Base-by-base conservation (phyloP, 2,113 vertebrate species). In the Ceyx margarethae region DNA sequence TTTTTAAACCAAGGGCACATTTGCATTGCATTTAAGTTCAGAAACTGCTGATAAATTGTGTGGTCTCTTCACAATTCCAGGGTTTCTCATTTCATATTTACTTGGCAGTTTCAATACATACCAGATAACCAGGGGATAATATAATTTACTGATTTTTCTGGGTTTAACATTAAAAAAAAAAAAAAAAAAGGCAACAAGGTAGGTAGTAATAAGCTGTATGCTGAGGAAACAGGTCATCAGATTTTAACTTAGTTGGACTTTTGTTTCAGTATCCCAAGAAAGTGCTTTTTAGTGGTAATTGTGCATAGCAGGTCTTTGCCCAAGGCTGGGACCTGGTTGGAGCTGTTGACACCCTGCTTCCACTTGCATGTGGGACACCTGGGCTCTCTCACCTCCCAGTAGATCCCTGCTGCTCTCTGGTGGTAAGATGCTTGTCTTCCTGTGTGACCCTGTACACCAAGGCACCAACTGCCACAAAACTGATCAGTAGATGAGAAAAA, bases 341-440 rank as follows among this genome's bases (percentile, higher is more conserved):
- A 51, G 29, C 7, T 66, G n/a, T 16, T 80, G 80, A 33, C 18
- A 46, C 33, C 31, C 45, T 77, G 54, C 54, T 73, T 21, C 21
- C 3, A 1, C 28, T 37, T 56, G 43, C 57, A n/a, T 1, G 0
- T 28, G 31, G 9, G 35, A 7, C 31, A 11, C 19, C 2, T 14
- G 28, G 12, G 13, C 51, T 84, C 35, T 51, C 61, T 81, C 76
- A 54, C 10, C 22, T 45, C n/a, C 64, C 17, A 8, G 37, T 6
- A 6, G 26, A 20, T 29, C 42, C n/a, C 56, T 71, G 15, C 50
- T 53, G 7, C 51, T 72, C 20, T 5, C 33, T 19, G 18, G 5
- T 17, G 22, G 6, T 37, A 56, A 56, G 50, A 11, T 71, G 40
- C 8, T 57, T 66, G 62, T 43, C 37, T 58, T 43, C 13, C 33